Evolutionary conservation across 2,888 invertebrate genomes (phyloP), one percentile per base, ranked within the genome.

Genomic region (Acanthoscelides obtectus): DNA sequence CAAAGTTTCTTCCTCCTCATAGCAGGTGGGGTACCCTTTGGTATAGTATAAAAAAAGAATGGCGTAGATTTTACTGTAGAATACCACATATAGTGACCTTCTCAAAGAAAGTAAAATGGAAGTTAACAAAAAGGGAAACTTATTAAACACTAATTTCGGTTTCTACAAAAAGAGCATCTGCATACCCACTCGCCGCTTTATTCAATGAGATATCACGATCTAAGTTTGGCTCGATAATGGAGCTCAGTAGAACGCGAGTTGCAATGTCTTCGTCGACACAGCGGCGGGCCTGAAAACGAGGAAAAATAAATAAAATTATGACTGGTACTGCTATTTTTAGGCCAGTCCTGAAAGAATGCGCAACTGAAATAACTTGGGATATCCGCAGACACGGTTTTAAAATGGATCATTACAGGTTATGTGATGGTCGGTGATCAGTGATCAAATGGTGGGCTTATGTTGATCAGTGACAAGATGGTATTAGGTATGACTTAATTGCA

Each of bases 311-410:
- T 68, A 25, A 68, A 68, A 68, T 68, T 68, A 68, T 68, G 68
- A 68, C 27, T 45, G 68, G 22, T 19, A 67, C 21, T 25, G 20
- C 68, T 68, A 68, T 68, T 68, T 22, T 68, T 68, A 68, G 22
- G 22, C 17, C 45, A 21, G 45, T 22, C 22, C 22, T 17, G 68
- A 68, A 73, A 74, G 74, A 73, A 74, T 74, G 73, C 68, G 73
- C 22, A 27, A 70, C 74, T 72, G 73, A 74, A 74, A 74, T 74
- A 74, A 70, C 73, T 71, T 67, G 68, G 73, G 68, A 68, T 45
- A 68, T 68, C 27, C 68, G 63, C 69, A 72, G 74, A 70, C 69
- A 74, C 72, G 72, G 72, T 74, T 72, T 70, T 27, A 72, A 66
- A 70, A 45, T 45, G 69, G 70, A 68, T 70, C 64, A 69, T 69